Base-by-base conservation (phyloP, 2,113 vertebrate species). In the Elachura formosa region DNA sequence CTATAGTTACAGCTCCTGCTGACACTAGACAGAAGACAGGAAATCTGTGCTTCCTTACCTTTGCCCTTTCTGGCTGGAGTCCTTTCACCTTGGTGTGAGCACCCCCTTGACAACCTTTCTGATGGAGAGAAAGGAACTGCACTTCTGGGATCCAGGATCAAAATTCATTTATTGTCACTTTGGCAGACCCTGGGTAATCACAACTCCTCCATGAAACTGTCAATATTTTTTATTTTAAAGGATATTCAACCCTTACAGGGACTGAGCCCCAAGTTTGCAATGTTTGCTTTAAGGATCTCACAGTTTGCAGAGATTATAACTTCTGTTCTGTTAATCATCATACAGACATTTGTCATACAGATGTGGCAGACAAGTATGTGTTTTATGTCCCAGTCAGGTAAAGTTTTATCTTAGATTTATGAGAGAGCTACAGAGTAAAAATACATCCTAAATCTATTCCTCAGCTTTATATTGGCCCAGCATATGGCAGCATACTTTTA, bases 401-500 rank as follows among this genome's bases (percentile, higher is more conserved):
- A 87, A 94, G 29, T 66, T 69, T 87, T 89, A 87, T 87, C 77
- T 92, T 49, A 51, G 56, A 61, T 26, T 94, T 81, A 26, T 5
- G 43, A 75, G 73, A 87, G 81, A 88, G 18, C 14, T 52, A 6
- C 13, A 12, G 22, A 67, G 23, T 41, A 75, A 93, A 94, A 80
- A 64, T 56, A 40, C 7, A 72, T 45, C 61, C 56, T 81, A 67
- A 90, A 49, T 63, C 41, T 67, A 52, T 81, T 83, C 52, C 73
- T 89, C 73, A 68, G 24, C 31, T 89, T 95, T 97, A 93, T 96
- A 86, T 94, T 91, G 49, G n/a, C 45, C 66, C n/a, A 48, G n/a
- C 91, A 92, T 52, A 93, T 34, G 83, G 49, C 84, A 43, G 38
- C 26, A 40, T 46, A 61, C 7, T 55, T 81, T 61, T 33, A 79